These are phyloP conservation scores for Melipona bicolor DNA, from an alignment of 2,888 invertebrate species.

Conservation along the genomic window DNA sequence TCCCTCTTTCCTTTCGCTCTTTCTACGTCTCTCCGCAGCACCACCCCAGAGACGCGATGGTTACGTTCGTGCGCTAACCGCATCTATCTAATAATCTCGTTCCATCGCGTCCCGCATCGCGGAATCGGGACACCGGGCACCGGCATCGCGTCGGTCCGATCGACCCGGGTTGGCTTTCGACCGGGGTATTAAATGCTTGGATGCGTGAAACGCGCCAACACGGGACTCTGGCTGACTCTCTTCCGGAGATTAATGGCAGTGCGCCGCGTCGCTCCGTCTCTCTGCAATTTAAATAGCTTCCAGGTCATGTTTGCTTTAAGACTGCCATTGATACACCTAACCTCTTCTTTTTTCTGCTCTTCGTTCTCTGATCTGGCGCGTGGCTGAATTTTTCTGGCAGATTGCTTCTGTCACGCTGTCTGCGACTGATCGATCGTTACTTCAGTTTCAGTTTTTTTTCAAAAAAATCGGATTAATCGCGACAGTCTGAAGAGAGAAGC, in stretches of 20 bases:
- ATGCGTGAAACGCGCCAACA: constrained; percentile 21
- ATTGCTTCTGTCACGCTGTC: neutral
- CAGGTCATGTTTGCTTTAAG: constrained; percentile 12
- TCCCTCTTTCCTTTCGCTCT: constrained; percentile 29
- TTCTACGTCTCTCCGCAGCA: neutral
- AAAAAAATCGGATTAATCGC: neutral
- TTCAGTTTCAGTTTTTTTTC: neutral
- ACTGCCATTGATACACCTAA: neutral
- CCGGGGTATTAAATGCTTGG: constrained; percentile 23
- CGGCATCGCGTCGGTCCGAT: constrained; percentile 6
- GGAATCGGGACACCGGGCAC: neutral
- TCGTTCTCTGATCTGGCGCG: no score
- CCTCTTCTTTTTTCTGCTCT: neutral
- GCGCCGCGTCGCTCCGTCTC: neutral
- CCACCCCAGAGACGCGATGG: constrained; percentile 7
- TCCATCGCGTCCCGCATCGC: constrained; percentile 54
- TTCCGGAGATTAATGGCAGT: constrained; percentile 35
- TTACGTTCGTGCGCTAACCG: constrained; percentile 66
- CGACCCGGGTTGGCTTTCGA: constrained; percentile 17
- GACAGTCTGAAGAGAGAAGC: neutral
- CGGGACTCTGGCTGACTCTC: neutral
- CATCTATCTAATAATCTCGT: constrained; percentile 76
- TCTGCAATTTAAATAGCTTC: neutral
- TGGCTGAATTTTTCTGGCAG: neutral
- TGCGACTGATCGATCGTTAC: neutral